Evolutionary conservation across 1,140 invertebrate genomes (phyloP), one percentile per base, ranked within the genome.

Genomic region (Tetragonula clypearis): DNA sequence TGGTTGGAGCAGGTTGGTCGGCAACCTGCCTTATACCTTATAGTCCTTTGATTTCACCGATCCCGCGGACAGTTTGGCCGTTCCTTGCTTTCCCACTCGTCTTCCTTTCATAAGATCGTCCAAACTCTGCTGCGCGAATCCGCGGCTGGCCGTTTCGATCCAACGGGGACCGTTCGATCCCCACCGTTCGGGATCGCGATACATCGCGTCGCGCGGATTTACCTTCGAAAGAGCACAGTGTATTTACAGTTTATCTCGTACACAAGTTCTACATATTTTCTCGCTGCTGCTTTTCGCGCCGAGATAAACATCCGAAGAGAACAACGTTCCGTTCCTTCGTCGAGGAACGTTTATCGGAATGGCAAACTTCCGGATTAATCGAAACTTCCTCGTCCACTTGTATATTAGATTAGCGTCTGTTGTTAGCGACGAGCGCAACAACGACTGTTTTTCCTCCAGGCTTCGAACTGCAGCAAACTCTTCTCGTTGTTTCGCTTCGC

Each of bases 11-110:
- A 89, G 76, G 85, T 81, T 85, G 78, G 80, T 78, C 84, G 83
- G 85, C 84, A 87, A 82, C 60, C 78, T 86, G 84, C 82, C 74
- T 82, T 83, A 86, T 82, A 84, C 73, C 75, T 79, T 82, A 71
- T 74, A 82, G 79, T 77, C 85, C 89, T 92, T 92, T 92, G 91
- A 92, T 92, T 92, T 92, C 84, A 91, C 88, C 91, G 88, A 90
- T 86, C 79, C 81, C 77, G 84, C 84, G 76, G 71, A 86, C 84
- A 68, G 73, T 76, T 53, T 41, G 21, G 8, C 41, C 41, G 41
- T 49, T 75, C 76, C 53, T 30, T 56, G 78, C 78, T 79, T 79
- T 79, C 66, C 49, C 26, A n/a, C 80, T 76, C 79, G 72, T 82
- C 80, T 77, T 58, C 84, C 60, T 74, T 84, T 81, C 80, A 41